Conservation (phyloP, 2,888 invertebrate genomes). For the Lissocephala sabroskyi region DNA sequence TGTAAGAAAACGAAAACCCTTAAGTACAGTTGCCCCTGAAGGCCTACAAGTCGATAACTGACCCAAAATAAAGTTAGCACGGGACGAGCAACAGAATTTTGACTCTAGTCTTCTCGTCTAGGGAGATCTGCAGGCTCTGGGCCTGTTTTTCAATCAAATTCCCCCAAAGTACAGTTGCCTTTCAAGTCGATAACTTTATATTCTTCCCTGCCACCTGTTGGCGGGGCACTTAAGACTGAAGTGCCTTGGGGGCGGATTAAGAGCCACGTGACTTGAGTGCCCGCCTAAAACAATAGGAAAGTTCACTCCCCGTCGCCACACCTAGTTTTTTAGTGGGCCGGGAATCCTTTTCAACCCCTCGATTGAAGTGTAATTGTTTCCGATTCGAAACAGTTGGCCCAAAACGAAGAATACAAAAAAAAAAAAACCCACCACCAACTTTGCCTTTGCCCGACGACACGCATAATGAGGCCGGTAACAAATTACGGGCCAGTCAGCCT, state of each 20-base stretch:
- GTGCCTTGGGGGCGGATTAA: conserved; percentile 53
- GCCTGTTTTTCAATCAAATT: no score
- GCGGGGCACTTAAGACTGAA: conserved; percentile 32
- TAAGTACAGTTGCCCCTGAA: no score
- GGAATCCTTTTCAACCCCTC: conserved; percentile 18
- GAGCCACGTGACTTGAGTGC: conserved; percentile 38
- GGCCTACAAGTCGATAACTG: no score
- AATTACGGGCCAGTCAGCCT: conserved; percentile 38
- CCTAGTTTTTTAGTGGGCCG: conserved; percentile 1
- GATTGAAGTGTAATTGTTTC: conserved; percentile 53
- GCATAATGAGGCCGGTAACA: conserved; percentile 54
- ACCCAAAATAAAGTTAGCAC: no score
- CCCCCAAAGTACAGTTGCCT: no score
- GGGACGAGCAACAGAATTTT: no score
- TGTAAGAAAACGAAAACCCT: no score
- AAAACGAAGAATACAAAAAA: neutral
- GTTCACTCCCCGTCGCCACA: conserved; percentile 6
- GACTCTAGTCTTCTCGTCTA: no score
- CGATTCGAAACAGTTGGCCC: conserved; percentile 53
- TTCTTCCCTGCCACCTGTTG: conserved; percentile 37
- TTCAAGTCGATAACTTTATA: no score
- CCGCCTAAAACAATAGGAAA: neutral
- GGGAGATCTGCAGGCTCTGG: no score
- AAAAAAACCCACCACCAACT: no score
- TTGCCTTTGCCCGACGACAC: neutral